Percentiles rank a stretch among this genome's conserved stretches.
phyloP scores from a whole-genome alignment of 1,140 invertebrate species.

The Eriocheir sinensis region DNA sequence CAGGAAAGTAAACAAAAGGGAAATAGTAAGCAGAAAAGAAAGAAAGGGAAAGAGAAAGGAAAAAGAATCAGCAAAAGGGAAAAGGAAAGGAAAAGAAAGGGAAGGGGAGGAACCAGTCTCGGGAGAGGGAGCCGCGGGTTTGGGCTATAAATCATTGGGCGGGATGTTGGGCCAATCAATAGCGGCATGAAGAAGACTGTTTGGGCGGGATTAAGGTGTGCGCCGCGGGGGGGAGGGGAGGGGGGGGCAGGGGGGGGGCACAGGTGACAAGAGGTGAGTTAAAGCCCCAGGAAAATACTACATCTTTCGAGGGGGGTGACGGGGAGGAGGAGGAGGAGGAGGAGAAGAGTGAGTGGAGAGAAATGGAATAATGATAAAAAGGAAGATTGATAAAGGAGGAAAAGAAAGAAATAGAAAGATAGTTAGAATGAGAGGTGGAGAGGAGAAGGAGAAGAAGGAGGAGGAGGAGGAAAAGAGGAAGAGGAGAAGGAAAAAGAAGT shows the following conservation, averaged over 20 bases:
- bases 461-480: background rate
- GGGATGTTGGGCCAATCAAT: conserved; percentile 49
- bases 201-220: conserved; percentile 41
- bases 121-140: conserved; percentile 31
- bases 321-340: background rate
- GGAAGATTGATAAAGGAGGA: too few relatives aligned
- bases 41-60: background rate
- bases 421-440: background rate
- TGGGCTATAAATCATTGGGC: conserved; percentile 61
- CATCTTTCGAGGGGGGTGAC: background rate
- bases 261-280: conserved; percentile 13
- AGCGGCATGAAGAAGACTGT: conserved; percentile 66
- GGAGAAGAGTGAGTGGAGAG: background rate
- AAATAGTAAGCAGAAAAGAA: background rate
- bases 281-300: background rate
- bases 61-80: too few relatives aligned
- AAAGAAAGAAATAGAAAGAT: background rate
- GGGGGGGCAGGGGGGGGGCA: too few relatives aligned
- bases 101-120: too few relatives aligned
- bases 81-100: too few relatives aligned
- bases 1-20: background rate
- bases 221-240: background rate
- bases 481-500: background rate
- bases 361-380: background rate
- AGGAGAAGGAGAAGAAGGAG: background rate